Evolutionary conservation across 1,140 invertebrate genomes (phyloP), one percentile per base, ranked within the genome.

Genomic region (Drosophila parvula): DNA sequence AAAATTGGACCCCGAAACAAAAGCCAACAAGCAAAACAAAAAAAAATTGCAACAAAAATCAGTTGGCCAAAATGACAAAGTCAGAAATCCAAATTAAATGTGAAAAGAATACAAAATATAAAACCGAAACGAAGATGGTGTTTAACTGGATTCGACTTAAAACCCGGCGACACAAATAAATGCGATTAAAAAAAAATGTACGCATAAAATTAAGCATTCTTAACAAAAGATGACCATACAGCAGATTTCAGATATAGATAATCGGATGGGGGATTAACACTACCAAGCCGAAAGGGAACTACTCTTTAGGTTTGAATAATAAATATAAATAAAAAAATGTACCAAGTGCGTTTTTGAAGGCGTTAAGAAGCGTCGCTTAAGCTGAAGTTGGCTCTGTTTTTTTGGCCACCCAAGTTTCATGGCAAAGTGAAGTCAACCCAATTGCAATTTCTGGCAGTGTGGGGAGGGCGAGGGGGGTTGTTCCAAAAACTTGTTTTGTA

Each of bases 81-180:
- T 55, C 65, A 62, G 34, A 71, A 71, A 75, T 70, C 70, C 47
- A 86, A 86, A 79, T 82, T 50, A 77, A 82, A 83, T 79, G 68
- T 76, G 76, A 79, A 86, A 77, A 79, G 71, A 79, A 67, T 88
- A 82, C 48, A 81, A 47, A 43, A 64, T n/a, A 44, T 11, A 47
- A 47, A 62, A 55, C 47, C 47, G 62, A 57, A 47, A 28, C 40
- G 18, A 65, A 63, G 58, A 67, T 67, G 41, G 18, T 53, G 61
- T 43, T 45, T 34, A 60, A 73, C 78, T 85, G 74, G 81, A 79
- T 79, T 82, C 74, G 57, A 82, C 51, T 70, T 61, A 50, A 81
- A 48, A 48, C 47, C 65, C 74, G 74, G 82, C 70, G 71, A 86
- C 83, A 81, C 67, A 74, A 88, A 79, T 74, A 82, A 86, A 69